Evolutionary conservation across 2,888 invertebrate genomes (phyloP), one percentile per base, ranked within the genome.

Genomic region (Sarcophaga caerulescens): DNA sequence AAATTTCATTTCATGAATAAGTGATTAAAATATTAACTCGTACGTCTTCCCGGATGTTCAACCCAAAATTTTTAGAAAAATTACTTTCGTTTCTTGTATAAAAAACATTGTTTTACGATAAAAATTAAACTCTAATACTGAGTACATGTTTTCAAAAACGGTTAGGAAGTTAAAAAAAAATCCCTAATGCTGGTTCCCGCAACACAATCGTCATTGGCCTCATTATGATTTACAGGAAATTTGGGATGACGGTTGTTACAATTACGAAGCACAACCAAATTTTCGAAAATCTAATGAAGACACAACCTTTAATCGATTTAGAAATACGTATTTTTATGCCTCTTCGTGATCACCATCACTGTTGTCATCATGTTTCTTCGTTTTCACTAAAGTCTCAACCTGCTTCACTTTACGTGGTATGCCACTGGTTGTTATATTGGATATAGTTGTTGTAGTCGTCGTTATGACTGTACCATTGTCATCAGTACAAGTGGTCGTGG

Each of bases 401-500:
- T 74, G 57, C 60, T 75, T 79, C 45, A 63, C 47, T 79, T 59
- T 79, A 47, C 84, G 84, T 71, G 92, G 92, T 88, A 92, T 92
- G 83, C 92, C 92, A 87, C 92, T 92, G 86, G 92, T 92, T 86
- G 91, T 90, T 84, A 92, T 88, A 81, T 92, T 92, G 88, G 92
- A 92, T 76, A 92, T 89, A 44, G 92, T 92, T 57, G 92, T 90
- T 74, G 92, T 92, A 65, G 92, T 92, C 83, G 92, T 92, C 73
- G 92, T 92, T 84, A 90, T 89, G 79, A 90, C 89, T 74, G 90
- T 90, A 60, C 84, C 89, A 81, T 88, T 63, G 87, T 88, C 88
- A 3, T 89, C 91, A 57, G 92, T 91, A 82, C 90, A 90, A 63
- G 92, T 91, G 47, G 91, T 91, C 63, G 91, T 92, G 23, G 91